Percentiles rank a stretch among this genome's conserved stretches.
phyloP scores from a whole-genome alignment of 2,888 invertebrate species.

The Allophyes oxyacanthae region DNA sequence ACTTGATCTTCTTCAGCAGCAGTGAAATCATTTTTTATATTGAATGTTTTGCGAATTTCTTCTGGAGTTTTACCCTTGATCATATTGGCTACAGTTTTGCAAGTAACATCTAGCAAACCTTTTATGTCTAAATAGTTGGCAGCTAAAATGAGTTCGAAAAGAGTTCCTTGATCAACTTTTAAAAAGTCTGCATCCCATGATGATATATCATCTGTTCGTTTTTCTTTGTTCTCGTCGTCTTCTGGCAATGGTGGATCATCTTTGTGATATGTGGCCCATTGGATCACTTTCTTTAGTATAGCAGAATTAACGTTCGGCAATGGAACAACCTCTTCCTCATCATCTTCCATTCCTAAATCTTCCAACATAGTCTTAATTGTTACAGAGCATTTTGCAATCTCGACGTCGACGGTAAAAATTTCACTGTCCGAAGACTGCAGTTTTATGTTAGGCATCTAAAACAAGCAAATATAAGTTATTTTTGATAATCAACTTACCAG shows the following conservation, averaged over 20 bases:
- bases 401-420: slow-evolving; percentile 98
- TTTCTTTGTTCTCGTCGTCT: slow-evolving; percentile 99
- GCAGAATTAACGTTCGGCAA: slow-evolving; percentile 99
- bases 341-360: slow-evolving; percentile 96
- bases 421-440: slow-evolving; percentile 98
- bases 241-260: slow-evolving; percentile 98
- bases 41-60: slow-evolving; percentile 98
- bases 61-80: slow-evolving; percentile 99
- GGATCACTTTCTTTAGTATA: slow-evolving; percentile 97
- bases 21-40: slow-evolving; percentile 98
- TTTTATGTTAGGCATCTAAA: slow-evolving; percentile 97
- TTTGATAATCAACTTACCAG: slow-evolving; percentile 28
- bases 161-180: slow-evolving; percentile 99
- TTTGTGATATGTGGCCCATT: slow-evolving; percentile 98
- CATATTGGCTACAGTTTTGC: slow-evolving; percentile 99
- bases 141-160: slow-evolving; percentile 98
- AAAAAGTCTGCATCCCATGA: slow-evolving; percentile 99
- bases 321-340: slow-evolving; percentile 98
- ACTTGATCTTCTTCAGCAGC: slow-evolving; percentile 99
- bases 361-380: slow-evolving; percentile 99
- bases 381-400: slow-evolving; percentile 99
- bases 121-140: slow-evolving; percentile 99
- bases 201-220: slow-evolving; percentile 99
- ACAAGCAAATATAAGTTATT: slow-evolving; percentile 51
- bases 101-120: slow-evolving; percentile 98